Percentiles rank a stretch among this genome's conserved stretches.
Evolutionary conservation across 2,888 invertebrate genomes (phyloP).

Genomic region (Cantharis lateralis): DNA sequence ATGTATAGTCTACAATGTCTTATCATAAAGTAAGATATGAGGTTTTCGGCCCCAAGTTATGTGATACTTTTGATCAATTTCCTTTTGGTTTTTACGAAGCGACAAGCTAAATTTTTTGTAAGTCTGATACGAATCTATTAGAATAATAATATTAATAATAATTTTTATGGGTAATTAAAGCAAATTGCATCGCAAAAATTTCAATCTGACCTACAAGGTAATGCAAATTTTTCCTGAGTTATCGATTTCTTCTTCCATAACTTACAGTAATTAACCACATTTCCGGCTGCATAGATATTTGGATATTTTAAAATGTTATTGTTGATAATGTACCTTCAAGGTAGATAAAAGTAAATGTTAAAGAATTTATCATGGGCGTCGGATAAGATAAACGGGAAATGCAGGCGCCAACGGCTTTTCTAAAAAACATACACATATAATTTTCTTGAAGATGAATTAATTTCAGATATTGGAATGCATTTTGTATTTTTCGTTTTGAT

Average conservation of each 20-base stretch:
- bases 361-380: not conserved
- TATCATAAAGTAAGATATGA: not conserved
- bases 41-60: not conserved
- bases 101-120: not conserved
- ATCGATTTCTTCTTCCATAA: not conserved
- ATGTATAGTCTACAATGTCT: no score
- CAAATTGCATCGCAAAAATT: not conserved
- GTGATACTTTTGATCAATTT: not conserved
- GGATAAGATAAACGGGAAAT: not conserved
- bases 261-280: not conserved
- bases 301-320: not conserved
- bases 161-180: not conserved
- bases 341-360: not conserved
- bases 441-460: not conserved
- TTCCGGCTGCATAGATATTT: not conserved
- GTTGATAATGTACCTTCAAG: not conserved
- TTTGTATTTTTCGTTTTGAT: not conserved
- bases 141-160: not conserved
- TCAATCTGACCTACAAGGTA: not conserved
- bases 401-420: not conserved
- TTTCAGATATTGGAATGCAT: not conserved
- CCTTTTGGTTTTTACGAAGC: not conserved
- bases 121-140: not conserved
- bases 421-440: not conserved
- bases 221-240: not conserved